A percentile compares a stretch with the other conserved stretches of the same genome.
These are phyloP conservation scores for Listrodromus nycthemerus DNA, from an alignment of 2,888 invertebrate species.

Conservation along the genomic window DNA sequence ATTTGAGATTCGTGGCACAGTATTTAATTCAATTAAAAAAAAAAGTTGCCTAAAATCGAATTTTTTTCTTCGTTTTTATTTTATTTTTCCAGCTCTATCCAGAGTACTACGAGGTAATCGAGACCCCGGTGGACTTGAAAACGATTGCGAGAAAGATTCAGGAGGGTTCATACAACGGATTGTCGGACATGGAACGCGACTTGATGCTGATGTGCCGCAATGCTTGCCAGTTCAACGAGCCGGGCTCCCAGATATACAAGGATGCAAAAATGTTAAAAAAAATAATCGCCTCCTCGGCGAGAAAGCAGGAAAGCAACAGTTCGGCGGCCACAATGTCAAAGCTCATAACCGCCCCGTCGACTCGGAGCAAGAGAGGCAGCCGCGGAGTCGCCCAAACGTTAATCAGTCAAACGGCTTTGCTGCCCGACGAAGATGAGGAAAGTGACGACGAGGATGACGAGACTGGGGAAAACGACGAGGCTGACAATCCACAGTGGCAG, in stretches of 20 bases:
- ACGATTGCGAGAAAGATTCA: constrained; percentile 96
- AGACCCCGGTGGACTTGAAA: constrained; percentile 97
- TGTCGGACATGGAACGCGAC: constrained; percentile 96
- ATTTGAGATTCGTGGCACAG: not conserved
- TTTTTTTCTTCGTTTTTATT: constrained; percentile 23
- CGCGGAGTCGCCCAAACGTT: constrained; percentile 84
- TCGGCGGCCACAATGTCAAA: constrained; percentile 75
- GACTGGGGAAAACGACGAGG: constrained; percentile 85
- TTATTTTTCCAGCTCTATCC: constrained; percentile 90
- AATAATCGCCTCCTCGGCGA: constrained; percentile 85
- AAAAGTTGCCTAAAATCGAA: not conserved
- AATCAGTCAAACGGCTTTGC: constrained; percentile 87
- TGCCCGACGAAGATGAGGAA: constrained; percentile 88
- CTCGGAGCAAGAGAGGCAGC: constrained; percentile 82
- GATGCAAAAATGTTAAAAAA: constrained; percentile 96
- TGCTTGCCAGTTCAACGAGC: constrained; percentile 98
- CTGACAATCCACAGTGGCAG: constrained; percentile 95
- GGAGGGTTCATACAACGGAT: constrained; percentile 90
- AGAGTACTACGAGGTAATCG: constrained; percentile 97
- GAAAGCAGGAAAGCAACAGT: constrained; percentile 80
- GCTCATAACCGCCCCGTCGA: constrained; percentile 78
- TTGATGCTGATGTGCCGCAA: constrained; percentile 96
- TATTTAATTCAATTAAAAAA: not conserved
- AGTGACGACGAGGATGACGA: constrained; percentile 87
- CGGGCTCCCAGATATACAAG: constrained; percentile 98